Base-by-base conservation (phyloP, 2,797 vertebrate genomes). In the Aulostomus chinensis region DNA sequence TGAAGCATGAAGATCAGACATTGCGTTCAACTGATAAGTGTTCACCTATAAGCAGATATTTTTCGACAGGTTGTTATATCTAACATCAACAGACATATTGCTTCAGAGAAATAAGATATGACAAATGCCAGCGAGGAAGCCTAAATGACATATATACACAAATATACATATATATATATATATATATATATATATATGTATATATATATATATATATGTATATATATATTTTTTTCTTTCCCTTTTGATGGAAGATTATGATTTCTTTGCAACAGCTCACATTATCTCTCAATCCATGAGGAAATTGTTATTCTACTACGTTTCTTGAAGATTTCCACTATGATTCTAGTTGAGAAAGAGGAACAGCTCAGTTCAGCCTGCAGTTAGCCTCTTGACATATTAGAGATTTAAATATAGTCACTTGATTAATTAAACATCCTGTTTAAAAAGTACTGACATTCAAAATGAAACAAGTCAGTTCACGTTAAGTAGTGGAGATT, bases 21-120 rank as follows among this genome's bases (percentile, higher is more conserved):
- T 40, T 46, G 12, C 25, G 1, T 52, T 29, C 55, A 57, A 9
- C 35, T 37, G 61, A 76, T 71, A 56, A 20, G 24, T 54, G 51
- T 41, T 36, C 26, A 76, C 63, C 61, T 66, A 47, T 54, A 51
- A 48, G 26, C 58, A 71, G 70, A 80, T 80, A 65, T 47, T 28
- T 26, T 80, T 82, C 60, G 52, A 41, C 25, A 13, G 9, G 36
- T 40, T 39, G 31, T 47, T 38, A 40, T 66, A 70, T 75, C 58
- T 58, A 24, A 56, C 51, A 65, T 53, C 22, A 15, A 55, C 62
- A 62, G 55, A 34, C 54, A 58, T 63, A 54, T 67, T 64, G 45
- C 54, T 62, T 67, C 48, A 69, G 48, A 60, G 55, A 43, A 68
- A 40, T 42, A 48, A 72, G 42, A 75, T 54, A 62, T 73, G 58